A percentile compares a stretch with the other conserved stretches of the same genome.
These are phyloP conservation scores for Xiphophorus maculatus DNA, from an alignment of 2,113 vertebrate species.

Conservation along the genomic window DNA sequence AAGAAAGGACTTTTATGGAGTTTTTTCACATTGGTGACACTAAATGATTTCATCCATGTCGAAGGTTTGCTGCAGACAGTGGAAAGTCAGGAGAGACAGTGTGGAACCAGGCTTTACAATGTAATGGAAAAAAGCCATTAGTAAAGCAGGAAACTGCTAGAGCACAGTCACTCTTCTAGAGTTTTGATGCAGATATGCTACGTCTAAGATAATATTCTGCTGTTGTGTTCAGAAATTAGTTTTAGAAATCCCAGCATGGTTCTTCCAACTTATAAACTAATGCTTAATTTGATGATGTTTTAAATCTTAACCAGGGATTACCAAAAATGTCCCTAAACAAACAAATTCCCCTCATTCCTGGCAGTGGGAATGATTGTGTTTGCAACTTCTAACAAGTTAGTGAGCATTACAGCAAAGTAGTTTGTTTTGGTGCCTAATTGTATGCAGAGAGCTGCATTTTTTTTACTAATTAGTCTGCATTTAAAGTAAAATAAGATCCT, in stretches of 20 bases:
- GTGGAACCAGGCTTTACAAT: not conserved
- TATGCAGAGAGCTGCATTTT: too few relatives aligned
- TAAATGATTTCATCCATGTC: not conserved
- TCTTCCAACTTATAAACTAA: not conserved
- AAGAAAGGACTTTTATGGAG: not conserved
- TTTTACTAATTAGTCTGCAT: too few relatives aligned
- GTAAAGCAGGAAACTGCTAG: not conserved
- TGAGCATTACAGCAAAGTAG: not conserved
- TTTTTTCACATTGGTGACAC: not conserved
- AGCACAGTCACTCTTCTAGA: not conserved
- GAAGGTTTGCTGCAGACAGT: not conserved
- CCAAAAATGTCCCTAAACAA: not conserved
- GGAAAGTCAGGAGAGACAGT: not conserved
- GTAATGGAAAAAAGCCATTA: not conserved
- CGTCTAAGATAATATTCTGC: not conserved
- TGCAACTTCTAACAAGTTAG: too few relatives aligned
- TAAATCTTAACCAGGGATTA: not conserved
- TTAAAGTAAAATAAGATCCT: too few relatives aligned
- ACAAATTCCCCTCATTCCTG: too few relatives aligned
- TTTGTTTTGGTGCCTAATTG: not conserved
- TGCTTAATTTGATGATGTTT: not conserved
- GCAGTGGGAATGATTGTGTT: too few relatives aligned
- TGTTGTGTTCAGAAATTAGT: not conserved
- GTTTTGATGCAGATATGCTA: not conserved
- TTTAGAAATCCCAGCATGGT: not conserved